Conservation (phyloP, 1,140 invertebrate genomes). For the Cecropterus lyciades region DNA sequence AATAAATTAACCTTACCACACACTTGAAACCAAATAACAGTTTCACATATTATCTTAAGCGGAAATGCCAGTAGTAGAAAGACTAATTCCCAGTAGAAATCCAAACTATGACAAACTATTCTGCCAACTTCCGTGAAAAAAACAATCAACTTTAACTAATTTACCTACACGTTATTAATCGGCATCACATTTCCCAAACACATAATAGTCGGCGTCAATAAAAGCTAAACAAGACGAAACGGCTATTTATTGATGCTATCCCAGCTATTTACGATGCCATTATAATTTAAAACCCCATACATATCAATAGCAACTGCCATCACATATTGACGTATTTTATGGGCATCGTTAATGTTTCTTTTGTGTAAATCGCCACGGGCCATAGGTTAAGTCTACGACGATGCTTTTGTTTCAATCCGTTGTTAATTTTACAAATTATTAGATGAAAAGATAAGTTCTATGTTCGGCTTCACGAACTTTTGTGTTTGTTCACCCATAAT, state of each 20-base stretch:
- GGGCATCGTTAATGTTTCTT: constrained; percentile 7
- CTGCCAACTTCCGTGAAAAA: background rate
- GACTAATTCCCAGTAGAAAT: no score
- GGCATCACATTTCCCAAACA: background rate
- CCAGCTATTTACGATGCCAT: constrained; percentile 11
- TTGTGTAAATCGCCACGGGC: constrained; percentile 15
- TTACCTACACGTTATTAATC: background rate
- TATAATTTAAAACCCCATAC: constrained; percentile 17
- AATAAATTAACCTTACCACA: no score
- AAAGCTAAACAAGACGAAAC: constrained; percentile 10
- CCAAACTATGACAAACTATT: no score
- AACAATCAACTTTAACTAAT: background rate
- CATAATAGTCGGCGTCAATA: constrained; percentile 8
- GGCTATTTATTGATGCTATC: constrained; percentile 13
- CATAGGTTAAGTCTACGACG: background rate
- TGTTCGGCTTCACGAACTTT: no score
- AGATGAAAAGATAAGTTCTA: no score
- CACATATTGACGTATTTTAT: constrained; percentile 4
- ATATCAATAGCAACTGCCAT: background rate
- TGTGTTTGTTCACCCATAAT: no score
- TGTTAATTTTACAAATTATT: no score
- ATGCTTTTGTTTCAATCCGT: constrained; percentile 12
- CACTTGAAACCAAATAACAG: no score
- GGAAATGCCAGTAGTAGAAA: no score
- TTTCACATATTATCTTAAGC: no score